A percentile compares a stretch with the other conserved stretches of the same genome.
Conservation (phyloP, 2,888 invertebrate genomes). For the Dicyrtoma fusca region DNA sequence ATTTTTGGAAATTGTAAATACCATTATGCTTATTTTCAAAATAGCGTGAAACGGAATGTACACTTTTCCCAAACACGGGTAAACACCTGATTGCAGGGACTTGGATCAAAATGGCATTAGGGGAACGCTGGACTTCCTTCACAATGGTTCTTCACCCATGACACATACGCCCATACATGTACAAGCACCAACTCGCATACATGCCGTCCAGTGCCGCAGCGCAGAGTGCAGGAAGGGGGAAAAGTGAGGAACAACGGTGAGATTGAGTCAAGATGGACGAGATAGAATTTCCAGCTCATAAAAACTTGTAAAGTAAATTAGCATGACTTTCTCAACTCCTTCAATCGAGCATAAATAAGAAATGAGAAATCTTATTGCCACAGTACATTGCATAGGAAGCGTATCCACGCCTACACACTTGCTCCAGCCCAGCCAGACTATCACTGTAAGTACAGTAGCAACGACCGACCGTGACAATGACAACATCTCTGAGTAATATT, state of each 20-base stretch:
- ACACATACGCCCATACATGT: too few relatives aligned
- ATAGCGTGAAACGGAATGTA: too few relatives aligned
- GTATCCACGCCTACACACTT: not conserved
- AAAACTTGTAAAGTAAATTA: slow-evolving; percentile 38
- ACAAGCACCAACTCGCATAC: not conserved
- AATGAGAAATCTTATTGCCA: slow-evolving; percentile 28
- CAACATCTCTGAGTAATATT: too few relatives aligned
- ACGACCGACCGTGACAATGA: too few relatives aligned
- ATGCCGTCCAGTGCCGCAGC: not conserved
- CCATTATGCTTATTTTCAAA: too few relatives aligned
- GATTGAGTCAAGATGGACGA: slow-evolving; percentile 23
- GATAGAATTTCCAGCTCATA: slow-evolving; percentile 36
- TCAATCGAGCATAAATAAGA: slow-evolving; percentile 35
- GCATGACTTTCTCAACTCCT: slow-evolving; percentile 33
- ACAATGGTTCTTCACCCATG: too few relatives aligned
- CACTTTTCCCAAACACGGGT: not conserved
- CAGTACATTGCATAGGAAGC: not conserved
- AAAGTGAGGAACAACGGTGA: not conserved
- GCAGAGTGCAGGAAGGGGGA: not conserved
- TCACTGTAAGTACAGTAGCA: too few relatives aligned
- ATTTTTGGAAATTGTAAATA: too few relatives aligned
- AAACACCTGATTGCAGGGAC: not conserved
- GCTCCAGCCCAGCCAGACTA: too few relatives aligned
- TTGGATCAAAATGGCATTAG: too few relatives aligned
- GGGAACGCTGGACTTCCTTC: too few relatives aligned